phyloP scores from a whole-genome alignment of 2,113 vertebrate species.

The Hylia prasina region DNA sequence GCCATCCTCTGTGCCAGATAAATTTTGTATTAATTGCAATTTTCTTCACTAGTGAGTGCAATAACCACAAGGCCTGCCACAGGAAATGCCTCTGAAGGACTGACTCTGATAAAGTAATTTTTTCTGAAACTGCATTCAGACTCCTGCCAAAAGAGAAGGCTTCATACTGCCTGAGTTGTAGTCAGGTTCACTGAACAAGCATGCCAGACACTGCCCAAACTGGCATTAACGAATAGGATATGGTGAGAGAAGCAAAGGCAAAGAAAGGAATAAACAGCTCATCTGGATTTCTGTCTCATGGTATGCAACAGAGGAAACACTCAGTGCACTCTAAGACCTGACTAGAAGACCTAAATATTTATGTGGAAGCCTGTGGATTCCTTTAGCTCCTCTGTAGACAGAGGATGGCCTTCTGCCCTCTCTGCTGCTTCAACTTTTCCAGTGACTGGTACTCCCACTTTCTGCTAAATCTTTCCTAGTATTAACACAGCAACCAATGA shows the following conservation, averaged over 20 bases:
- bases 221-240: neutral
- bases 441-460: neutral
- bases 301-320: neutral
- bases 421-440: neutral
- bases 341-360: slow-evolving; percentile 24
- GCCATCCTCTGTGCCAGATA: neutral
- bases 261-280: slow-evolving; percentile 8
- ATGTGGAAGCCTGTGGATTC: slow-evolving; percentile 16
- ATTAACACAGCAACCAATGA: neutral
- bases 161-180: neutral
- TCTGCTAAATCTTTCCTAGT: slow-evolving; percentile 22
- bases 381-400: slow-evolving; percentile 2
- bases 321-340: neutral
- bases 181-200: neutral
- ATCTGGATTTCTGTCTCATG: neutral
- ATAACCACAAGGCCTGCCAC: neutral
- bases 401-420: neutral
- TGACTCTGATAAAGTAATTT: neutral
- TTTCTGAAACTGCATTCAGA: neutral
- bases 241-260: neutral
- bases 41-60: neutral
- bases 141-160: neutral
- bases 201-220: neutral
- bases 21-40: neutral
- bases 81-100: neutral